A percentile compares a stretch with the other conserved stretches of the same genome.
phyloP scores from a whole-genome alignment of 2,113 vertebrate species.

The Lepus americanus region DNA sequence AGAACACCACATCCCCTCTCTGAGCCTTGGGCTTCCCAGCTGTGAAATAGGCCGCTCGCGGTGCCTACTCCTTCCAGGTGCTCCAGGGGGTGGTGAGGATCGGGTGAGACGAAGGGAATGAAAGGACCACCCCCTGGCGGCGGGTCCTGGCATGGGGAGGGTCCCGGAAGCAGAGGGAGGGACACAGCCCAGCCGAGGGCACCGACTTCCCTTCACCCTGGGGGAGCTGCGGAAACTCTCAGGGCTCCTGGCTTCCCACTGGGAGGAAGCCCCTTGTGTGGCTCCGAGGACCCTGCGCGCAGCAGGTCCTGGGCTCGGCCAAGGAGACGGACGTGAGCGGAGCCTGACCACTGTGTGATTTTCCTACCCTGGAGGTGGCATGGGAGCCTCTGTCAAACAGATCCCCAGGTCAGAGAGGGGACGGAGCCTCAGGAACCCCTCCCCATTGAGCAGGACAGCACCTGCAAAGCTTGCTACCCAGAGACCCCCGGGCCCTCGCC shows the following conservation, averaged over 20 bases:
- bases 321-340: neutral
- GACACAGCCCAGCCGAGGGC: neutral
- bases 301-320: neutral
- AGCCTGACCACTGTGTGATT: too few species aligned
- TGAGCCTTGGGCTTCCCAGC: neutral
- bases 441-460: neutral
- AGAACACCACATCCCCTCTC: neutral
- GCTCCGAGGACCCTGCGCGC: fast-evolving
- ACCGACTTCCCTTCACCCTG: neutral
- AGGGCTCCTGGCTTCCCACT: neutral
- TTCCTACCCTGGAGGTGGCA: neutral
- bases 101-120: neutral
- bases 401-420: neutral
- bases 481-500: neutral
- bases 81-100: neutral
- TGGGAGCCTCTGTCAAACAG: neutral
- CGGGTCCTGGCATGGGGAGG: fast-evolving
- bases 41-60: neutral
- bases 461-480: neutral
- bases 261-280: neutral
- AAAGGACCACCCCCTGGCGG: neutral
- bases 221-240: neutral
- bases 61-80: too few species aligned
- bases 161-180: neutral
- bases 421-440: neutral